Percentiles rank a stretch among this genome's conserved stretches.
phyloP scores from a whole-genome alignment of 2,888 invertebrate genomes.

The Ormyrus thymus region DNA sequence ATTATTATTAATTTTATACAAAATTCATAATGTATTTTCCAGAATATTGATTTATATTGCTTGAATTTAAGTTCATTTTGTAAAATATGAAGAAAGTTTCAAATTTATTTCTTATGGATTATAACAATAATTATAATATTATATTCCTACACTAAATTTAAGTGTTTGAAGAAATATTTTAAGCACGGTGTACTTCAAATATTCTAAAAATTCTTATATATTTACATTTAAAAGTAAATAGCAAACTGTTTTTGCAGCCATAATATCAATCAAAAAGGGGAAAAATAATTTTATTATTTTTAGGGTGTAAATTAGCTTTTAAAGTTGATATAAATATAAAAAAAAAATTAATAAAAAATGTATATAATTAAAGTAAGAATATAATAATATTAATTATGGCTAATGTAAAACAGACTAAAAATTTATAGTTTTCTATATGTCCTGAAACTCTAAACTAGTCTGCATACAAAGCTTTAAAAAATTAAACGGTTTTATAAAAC shows the following conservation, averaged over 20 bases:
- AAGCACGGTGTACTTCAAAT: neutral
- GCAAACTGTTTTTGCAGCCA: constrained; percentile 53
- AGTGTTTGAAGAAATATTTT: no score
- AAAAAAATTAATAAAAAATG: constrained; percentile 47
- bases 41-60: constrained; percentile 64
- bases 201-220: constrained; percentile 4
- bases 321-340: constrained; percentile 50
- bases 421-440: constrained; percentile 62
- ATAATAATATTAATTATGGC: constrained; percentile 41
- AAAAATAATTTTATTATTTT: constrained; percentile 54
- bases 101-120: neutral
- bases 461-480: constrained; percentile 60
- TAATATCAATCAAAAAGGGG: constrained; percentile 56
- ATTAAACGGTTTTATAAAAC: no score
- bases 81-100: no score
- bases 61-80: no score
- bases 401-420: constrained; percentile 53
- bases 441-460: constrained; percentile 62
- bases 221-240: constrained; percentile 4
- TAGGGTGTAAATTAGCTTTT: constrained; percentile 49
- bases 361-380: constrained; percentile 43
- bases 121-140: neutral
- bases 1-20: constrained; percentile 34
- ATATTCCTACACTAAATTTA: neutral
- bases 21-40: constrained; percentile 61